Conservation (phyloP, 2,797 vertebrate species). For the Phoxinus dragarum region DNA sequence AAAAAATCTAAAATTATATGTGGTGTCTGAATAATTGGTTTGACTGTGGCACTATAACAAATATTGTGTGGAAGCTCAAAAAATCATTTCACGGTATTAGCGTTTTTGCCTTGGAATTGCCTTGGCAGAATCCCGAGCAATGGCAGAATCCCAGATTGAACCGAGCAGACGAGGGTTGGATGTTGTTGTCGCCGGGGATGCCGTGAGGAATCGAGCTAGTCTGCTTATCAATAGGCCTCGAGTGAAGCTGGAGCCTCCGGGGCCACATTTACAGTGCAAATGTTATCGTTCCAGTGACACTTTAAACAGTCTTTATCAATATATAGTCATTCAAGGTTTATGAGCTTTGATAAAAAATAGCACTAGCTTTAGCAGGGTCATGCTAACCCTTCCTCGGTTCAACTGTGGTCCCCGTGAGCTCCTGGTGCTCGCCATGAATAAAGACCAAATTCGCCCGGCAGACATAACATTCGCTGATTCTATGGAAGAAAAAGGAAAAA, state of each 20-base stretch:
- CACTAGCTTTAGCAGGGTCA: conserved; percentile 82
- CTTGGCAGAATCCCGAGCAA: not conserved
- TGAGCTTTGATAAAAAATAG: conserved; percentile 98
- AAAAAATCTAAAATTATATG: too few relatives aligned
- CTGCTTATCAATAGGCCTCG: conserved; percentile 71
- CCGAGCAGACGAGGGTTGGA: not conserved
- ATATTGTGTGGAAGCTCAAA: not conserved
- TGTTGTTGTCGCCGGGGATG: not conserved
- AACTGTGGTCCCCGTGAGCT: conserved; percentile 40
- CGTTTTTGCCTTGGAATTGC: not conserved
- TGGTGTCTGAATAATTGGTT: too few relatives aligned
- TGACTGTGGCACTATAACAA: not conserved
- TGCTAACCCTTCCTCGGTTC: conserved; percentile 70
- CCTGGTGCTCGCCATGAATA: conserved; percentile 51
- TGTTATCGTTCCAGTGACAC: conserved; percentile 93
- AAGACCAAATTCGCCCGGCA: conserved; percentile 44
- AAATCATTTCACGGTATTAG: not conserved
- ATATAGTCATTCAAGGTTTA: conserved; percentile 98
- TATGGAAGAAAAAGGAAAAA: conserved; percentile 33
- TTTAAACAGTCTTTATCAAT: conserved; percentile 98
- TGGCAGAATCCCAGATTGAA: not conserved
- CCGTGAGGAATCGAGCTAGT: conserved; percentile 34
- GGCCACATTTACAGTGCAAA: conserved; percentile 85
- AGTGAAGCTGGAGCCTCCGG: conserved; percentile 71
- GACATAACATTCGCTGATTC: conserved; percentile 46